Base-by-base conservation (phyloP, 2,888 invertebrate genomes). In the Apoderus coryli region DNA sequence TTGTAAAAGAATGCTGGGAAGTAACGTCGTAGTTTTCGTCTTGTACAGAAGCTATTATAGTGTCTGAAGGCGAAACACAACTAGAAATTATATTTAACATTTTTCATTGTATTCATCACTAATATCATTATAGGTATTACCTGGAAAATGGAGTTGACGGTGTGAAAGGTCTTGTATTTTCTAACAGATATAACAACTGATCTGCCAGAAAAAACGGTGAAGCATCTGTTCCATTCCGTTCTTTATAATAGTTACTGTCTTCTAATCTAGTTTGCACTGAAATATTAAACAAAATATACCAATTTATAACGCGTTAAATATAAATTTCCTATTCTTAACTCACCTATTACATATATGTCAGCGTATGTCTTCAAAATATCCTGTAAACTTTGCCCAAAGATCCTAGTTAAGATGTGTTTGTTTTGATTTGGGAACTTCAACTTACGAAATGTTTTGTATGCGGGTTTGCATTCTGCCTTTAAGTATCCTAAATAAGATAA, bases 401-500 rank as follows among this genome's bases (percentile, higher is more conserved):
- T 19, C n/a, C 19, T 19, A n/a, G 19, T 19, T 19, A n/a, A 19
- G n/a, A 19, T 7, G n/a, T 19, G 19, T 5, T 9, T 24, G 6
- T 24, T 24, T 6, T 24, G 6, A 10, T 24, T 6, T 6, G 10
- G 10, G 10, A 24, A 24, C 5, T 24, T 6, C 7, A 10, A 9
- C 10, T 24, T 24, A 24, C 6, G 10, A 24, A 24, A 24, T 24
- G 6, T 24, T 24, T 9, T 24, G 10, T 24, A 10, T 6, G 7
- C 25, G 10, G 6, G 6, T 24, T 24, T 24, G 25, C 19, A 19
- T n/a, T 19, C 19, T 7, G 6, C 19, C n/a, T 19, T 19, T 19
- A 19, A n/a, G n/a, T 19, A 19, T 19, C 19, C 19, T 19, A n/a
- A n/a, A n/a, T 6, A n/a, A 19, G n/a, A 19, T 19, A 19, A 19